Conservation (phyloP, 2,888 invertebrate species). For the Hyles lineata region DNA sequence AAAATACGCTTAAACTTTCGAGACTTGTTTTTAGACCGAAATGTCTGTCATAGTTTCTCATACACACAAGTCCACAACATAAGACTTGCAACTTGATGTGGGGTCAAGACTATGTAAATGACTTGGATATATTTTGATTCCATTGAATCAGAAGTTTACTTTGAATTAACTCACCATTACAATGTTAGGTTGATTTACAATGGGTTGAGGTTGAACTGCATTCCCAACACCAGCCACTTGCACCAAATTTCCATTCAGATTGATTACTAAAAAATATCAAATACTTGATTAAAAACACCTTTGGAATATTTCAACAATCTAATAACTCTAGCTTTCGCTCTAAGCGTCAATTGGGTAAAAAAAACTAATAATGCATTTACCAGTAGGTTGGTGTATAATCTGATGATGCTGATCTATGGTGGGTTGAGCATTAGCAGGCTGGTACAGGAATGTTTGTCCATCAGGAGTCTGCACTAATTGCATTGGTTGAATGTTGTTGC, state of each 20-base stretch:
- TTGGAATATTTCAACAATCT: no score
- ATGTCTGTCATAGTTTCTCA: no score
- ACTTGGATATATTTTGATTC: no score
- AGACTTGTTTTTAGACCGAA: no score
- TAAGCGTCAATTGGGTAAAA: background rate
- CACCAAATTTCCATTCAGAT: slow-evolving; percentile 91
- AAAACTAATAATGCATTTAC: slow-evolving; percentile 54
- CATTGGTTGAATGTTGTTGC: slow-evolving; percentile 91
- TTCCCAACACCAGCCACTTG: slow-evolving; percentile 84
- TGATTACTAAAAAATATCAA: slow-evolving; percentile 84
- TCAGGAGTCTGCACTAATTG: slow-evolving; percentile 96
- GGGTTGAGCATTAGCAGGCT: slow-evolving; percentile 84
- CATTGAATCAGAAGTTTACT: background rate
- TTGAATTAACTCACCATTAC: slow-evolving; percentile 86
- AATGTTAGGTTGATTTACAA: slow-evolving; percentile 89
- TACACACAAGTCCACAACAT: no score
- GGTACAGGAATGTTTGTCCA: slow-evolving; percentile 96
- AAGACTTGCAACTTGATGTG: no score
- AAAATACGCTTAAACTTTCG: no score
- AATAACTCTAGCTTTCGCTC: background rate
- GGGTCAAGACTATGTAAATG: no score
- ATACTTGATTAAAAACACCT: background rate
- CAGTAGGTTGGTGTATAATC: slow-evolving; percentile 78
- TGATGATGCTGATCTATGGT: slow-evolving; percentile 77
- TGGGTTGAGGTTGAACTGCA: slow-evolving; percentile 79